Evolutionary conservation across 2,888 invertebrate species (phyloP).

Genomic region (Pterostichus madidus): DNA sequence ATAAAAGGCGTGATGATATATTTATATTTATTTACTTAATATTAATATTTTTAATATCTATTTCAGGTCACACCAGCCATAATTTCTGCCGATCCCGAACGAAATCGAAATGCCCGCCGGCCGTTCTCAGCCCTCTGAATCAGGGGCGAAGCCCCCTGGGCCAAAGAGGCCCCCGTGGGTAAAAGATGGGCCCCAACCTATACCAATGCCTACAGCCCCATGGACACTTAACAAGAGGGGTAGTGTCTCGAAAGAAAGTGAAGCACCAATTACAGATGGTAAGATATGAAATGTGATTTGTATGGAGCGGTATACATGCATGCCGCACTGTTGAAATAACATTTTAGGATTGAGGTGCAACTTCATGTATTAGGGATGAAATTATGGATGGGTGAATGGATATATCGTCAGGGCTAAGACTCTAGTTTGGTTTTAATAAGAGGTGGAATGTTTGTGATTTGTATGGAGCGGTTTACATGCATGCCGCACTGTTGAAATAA

Average conservation of each 20-base stretch:
- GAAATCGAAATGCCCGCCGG: slow-evolving; percentile 79
- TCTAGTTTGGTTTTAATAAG: too few species aligned
- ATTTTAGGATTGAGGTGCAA: neutral
- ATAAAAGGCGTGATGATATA: too few species aligned
- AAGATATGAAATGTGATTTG: neutral
- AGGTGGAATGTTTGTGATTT: too few species aligned
- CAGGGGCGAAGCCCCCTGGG: slow-evolving; percentile 71
- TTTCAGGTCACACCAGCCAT: neutral
- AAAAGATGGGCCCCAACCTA: slow-evolving; percentile 82
- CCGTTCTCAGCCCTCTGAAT: slow-evolving; percentile 74
- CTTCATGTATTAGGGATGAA: neutral
- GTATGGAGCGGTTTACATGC: too few species aligned
- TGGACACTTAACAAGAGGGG: slow-evolving; percentile 81
- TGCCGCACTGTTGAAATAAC: too few species aligned
- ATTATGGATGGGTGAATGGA: too few species aligned
- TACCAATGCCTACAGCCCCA: slow-evolving; percentile 80
- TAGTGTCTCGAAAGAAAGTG: slow-evolving; percentile 69
- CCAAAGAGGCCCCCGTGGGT: slow-evolving; percentile 83
- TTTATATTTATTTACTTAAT: too few species aligned
- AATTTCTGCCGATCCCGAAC: neutral
- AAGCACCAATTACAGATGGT: slow-evolving; percentile 58
- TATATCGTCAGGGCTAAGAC: too few species aligned
- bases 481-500: too few species aligned
- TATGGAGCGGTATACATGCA: neutral
- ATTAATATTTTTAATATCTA: too few species aligned